Evolutionary conservation across 2,113 vertebrate genomes (phyloP), one percentile per base, ranked within the genome.

Genomic region (Takifugu bimaculatus): DNA sequence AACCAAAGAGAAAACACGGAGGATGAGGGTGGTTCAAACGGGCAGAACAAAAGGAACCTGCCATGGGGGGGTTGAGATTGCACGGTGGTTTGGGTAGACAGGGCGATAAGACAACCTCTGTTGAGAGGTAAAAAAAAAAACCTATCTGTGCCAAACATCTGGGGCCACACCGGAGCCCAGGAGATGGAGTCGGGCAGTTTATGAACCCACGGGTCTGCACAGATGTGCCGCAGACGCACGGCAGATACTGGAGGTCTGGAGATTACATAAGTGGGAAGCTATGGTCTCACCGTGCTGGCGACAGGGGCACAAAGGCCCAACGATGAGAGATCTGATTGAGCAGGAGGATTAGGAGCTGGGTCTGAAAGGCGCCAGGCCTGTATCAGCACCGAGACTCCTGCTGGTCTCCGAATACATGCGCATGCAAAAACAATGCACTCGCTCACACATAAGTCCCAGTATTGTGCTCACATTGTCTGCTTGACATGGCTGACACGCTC

Each of bases 341-440:
- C 86, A 74, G 70, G 77, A 84, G 88, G 90, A 88, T 90, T 89
- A 90, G 85, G 55, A 85, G 82, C 81, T 85, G 81, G 86, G 89
- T 90, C 87, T 88, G 77, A 79, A 81, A 91, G 90, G 90, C 90
- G 90, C 90, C 91, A 91, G 71, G 79, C 60, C 77, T 79, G 84
- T 88, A 88, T 91, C 88, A 85, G 77, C 65, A 68, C 68, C 75
- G 59, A 82, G 87, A 86, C 87, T 88, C 76, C 85, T 60, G 54
- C 77, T 57, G 63, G 88, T 87, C 83, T 85, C 83, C n/a, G 61
- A 71, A 26, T 39, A 75, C 68, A 74, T 63, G 68, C 81, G 74
- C 78, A 63, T 47, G 67, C 64, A 60, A 66, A 69, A 66, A 74
- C 74, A 78, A 72, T 69, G 44, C 57, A 25, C 53, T 51, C 48